A percentile compares a stretch with the other conserved stretches of the same genome.
Conservation (phyloP, 2,888 invertebrate genomes). For the Augiades crinisus region DNA sequence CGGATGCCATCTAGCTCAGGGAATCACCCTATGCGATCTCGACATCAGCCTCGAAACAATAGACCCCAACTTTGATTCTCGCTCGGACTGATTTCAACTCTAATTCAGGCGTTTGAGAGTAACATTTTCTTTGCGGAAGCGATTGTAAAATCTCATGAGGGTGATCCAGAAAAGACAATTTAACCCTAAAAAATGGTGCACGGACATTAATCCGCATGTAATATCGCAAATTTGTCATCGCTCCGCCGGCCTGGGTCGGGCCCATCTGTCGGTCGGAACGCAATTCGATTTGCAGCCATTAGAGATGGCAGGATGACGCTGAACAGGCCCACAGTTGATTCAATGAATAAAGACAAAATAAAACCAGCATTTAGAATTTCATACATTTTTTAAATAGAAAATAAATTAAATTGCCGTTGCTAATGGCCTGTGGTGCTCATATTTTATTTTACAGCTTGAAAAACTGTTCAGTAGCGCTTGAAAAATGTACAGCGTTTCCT, state of each 20-base stretch:
- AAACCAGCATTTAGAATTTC: conserved; percentile 20
- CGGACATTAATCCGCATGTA: conserved; percentile 80
- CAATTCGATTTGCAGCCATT: conserved; percentile 73
- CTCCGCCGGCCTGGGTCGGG: conserved; percentile 52
- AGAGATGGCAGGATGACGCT: conserved; percentile 46
- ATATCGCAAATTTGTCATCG: conserved; percentile 80
- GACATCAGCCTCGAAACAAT: conserved; percentile 46
- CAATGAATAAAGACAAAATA: conserved; percentile 46
- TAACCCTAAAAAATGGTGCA: conserved; percentile 79
- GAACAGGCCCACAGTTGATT: conserved; percentile 45
- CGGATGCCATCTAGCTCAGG: conserved; percentile 75
- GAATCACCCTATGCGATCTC: conserved; percentile 79
- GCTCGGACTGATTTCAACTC: conserved; percentile 37
- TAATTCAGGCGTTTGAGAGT: conserved; percentile 34
- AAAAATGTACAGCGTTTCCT: conserved; percentile 13
- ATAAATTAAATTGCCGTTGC: conserved; percentile 15
- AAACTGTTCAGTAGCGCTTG: conserved; percentile 12
- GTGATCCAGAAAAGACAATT: conserved; percentile 77
- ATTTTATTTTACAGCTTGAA: conserved; percentile 11
- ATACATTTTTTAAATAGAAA: conserved; percentile 11
- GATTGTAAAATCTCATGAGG: conserved; percentile 44
- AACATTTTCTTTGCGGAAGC: conserved; percentile 32
- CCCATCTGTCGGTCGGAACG: conserved; percentile 68
- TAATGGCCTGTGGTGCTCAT: conserved; percentile 14
- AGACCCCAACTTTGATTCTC: conserved; percentile 41